A percentile compares a stretch with the other conserved stretches of the same genome.
Evolutionary conservation across 2,113 vertebrate genomes (phyloP).

Genomic region (Solenodon paradoxus): DNA sequence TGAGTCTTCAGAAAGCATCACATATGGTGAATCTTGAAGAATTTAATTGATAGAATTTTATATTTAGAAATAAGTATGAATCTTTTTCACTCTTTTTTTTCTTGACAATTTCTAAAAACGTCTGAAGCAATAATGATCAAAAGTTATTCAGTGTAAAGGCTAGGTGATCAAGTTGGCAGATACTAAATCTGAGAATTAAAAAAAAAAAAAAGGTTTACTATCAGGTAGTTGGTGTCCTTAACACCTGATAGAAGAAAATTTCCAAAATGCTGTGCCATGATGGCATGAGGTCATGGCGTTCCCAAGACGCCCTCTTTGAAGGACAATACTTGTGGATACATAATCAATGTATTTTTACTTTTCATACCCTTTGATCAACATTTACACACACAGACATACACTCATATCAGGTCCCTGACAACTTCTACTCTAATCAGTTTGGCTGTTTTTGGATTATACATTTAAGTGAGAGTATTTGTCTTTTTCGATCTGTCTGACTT

Average conservation of each 20-base stretch:
- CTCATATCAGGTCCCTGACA: no score
- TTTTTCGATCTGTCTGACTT: neutral
- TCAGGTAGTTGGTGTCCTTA: neutral
- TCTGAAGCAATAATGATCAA: neutral
- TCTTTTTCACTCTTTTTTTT: neutral
- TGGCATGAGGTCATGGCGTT: neutral
- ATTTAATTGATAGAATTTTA: neutral
- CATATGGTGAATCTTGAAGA: neutral
- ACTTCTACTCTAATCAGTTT: neutral
- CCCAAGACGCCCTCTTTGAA: neutral
- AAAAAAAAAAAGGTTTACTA: neutral
- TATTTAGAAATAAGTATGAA: slow-evolving; percentile 11
- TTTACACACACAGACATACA: no score
- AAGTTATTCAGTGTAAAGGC: neutral
- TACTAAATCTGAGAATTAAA: neutral
- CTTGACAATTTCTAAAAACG: slow-evolving; percentile 4
- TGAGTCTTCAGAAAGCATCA: neutral
- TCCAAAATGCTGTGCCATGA: neutral
- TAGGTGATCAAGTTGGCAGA: neutral
- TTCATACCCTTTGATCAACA: neutral
- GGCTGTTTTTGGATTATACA: neutral
- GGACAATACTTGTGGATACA: neutral
- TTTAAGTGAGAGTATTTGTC: neutral
- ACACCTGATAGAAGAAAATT: neutral
- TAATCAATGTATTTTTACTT: neutral